Base-by-base conservation (phyloP, 30 jellyfish, hydroid and myxozoan species). In the Aurelia sp. region DNA sequence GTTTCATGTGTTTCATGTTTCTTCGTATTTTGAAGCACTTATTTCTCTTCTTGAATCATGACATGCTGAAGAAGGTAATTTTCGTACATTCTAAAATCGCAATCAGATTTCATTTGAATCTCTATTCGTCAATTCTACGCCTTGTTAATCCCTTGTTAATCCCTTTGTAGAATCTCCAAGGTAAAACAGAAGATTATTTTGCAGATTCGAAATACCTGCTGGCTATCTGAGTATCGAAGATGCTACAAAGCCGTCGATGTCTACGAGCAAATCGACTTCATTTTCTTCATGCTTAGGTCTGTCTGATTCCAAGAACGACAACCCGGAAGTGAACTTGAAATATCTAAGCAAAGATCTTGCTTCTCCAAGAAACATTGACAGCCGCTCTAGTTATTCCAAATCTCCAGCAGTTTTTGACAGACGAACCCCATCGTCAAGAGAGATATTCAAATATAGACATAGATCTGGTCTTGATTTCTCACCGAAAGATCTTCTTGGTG, bases 161-260 rank as follows among this genome's bases (percentile, higher is more conserved):
- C n/a, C n/a, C n/a, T n/a, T n/a, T n/a, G 33, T 4, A 40, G 51
- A 0, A 40, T 40, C 51, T 40, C 11, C 7, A 40, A 40, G 11
- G 3, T 40, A 40, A 40, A 8, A 40, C 8, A 40, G 51, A 40
- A 27, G 33, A 27, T 27, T 40, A 0, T 21, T 27, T 81, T 50
- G 22, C 15, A 81, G 91, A 52, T 81, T 66, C 72, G 91, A 81
- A 22, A 76, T 82, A n/a, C 91, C 91, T 22, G 18, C 5, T 22
- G 91, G 91, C 17, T 81, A 48, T 68, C 0, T 22, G 20, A 81
- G 91, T 65, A 27, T 81, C 9, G 83, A 75, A 61, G 63, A 75
- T 4, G 74, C 86, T 9, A 59, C 65, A 3, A 17, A 51, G 44
- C 27, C 47, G 27, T 13, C 20, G 15, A 73, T 13, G 3, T 44